Evolutionary conservation across 2,888 invertebrate species (phyloP), one percentile per base, ranked within the genome.

Genomic region (Nasonia oneida): DNA sequence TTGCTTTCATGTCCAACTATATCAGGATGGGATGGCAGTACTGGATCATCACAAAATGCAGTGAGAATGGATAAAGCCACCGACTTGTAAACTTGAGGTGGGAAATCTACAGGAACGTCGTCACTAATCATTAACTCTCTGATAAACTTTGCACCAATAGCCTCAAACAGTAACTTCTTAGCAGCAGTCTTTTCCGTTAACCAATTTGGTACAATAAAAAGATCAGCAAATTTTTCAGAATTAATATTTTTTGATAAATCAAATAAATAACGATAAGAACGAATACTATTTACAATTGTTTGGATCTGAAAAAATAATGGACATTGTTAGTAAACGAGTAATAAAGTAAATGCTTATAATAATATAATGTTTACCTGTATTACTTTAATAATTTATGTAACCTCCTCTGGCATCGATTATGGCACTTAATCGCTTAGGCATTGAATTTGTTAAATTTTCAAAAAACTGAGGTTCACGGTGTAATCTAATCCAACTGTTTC

Each of bases 141-240:
- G 78, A 99, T 93, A 93, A 98, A 98, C 88, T 96, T 96, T 90
- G 97, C 97, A 37, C 98, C 98, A 90, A 98, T 97, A 1, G 98
- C 97, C 94, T 98, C 97, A 91, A 98, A 98, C 3, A 98, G 94
- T 53, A 96, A 95, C 90, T 96, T 96, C 92, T 97, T 97, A n/a
- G 96, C 96, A 0, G 93, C 97, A 97, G 90, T 98, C 97, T 91
- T 97, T 97, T 88, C 96, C 96, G 93, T 97, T 97, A 64, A 98
- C 96, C 81, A 98, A 94, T 93, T 98, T 98, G 2, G 98, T 98
- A 98, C 97, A 96, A 98, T 97, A 93, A 98, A 98, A 78, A 98
- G 95, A 0, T 97, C 97, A 67, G 98, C 98, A 93, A 98, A 98
- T 93, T 97, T 98, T 93, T 98, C 98, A 0, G 98, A 98, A 93